Percentiles rank a stretch among this genome's conserved stretches.
These are phyloP conservation scores for Propithecus deckenii DNA, from an alignment of 2,797 vertebrate species.

Conservation along the genomic window DNA sequence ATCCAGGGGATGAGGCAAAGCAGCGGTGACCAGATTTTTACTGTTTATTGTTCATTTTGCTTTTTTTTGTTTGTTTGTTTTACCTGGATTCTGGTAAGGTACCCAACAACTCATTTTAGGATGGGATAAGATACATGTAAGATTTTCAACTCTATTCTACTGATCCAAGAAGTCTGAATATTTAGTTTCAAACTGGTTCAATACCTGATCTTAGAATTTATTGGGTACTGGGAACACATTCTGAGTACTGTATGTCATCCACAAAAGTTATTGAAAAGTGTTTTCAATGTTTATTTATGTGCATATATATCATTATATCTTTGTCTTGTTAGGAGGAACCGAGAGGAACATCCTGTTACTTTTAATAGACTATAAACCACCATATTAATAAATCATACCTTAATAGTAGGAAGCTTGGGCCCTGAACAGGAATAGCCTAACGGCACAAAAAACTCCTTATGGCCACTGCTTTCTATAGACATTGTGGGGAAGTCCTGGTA, in stretches of 20 bases:
- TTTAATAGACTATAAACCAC: background rate
- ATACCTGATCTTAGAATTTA: background rate
- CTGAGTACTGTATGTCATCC: background rate
- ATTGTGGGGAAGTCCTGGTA: background rate
- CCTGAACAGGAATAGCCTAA: background rate
- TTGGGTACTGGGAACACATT: background rate
- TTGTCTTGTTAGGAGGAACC: background rate
- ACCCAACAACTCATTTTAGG: background rate
- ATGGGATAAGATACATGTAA: background rate
- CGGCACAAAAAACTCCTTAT: background rate
- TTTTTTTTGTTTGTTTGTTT: background rate
- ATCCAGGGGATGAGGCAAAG: too few species aligned
- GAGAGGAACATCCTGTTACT: background rate
- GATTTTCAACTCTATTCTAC: background rate
- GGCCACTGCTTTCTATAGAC: background rate
- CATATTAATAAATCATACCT: background rate
- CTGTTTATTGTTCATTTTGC: background rate
- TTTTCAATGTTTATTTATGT: background rate
- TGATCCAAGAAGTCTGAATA: conserved; percentile 4
- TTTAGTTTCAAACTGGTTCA: background rate
- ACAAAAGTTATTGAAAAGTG: background rate
- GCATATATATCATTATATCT: background rate
- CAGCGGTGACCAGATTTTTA: too few species aligned
- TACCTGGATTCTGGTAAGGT: background rate
- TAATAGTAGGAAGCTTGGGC: background rate